Evolutionary conservation across 1,140 invertebrate genomes (phyloP), one percentile per base, ranked within the genome.

Genomic region (Hormaphis cornu): DNA sequence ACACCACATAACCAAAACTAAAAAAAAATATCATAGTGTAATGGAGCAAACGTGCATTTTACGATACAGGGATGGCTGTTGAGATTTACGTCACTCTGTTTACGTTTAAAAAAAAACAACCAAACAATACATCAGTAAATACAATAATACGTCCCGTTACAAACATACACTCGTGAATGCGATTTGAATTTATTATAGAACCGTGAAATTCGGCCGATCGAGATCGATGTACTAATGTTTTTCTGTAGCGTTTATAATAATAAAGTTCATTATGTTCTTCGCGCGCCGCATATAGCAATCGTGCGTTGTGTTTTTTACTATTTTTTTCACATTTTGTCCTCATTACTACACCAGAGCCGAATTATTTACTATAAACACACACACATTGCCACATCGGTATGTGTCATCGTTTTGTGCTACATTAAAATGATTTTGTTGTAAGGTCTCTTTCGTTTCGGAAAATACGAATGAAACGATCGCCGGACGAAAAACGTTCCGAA

Each of bases 151-250:
- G 10, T 58, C 8, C 54, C 54, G 54, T 58, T 58, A 40, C n/a
- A n/a, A n/a, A n/a, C n/a, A n/a, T n/a, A 40, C 3, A 24, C 20
- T 3, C 10, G 14, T 40, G 35, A 40, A 24, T 58, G 22, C 9
- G 33, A 37, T 56, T 63, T 33, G 30, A 63, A 66, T 66, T 66
- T n/a, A 28, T 66, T 66, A 66, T 20, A 44, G 50, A 66, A 66
- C 61, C 61, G 61, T 66, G 42, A 66, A 66, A 66, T 66, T 33
- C 28, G 14, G 30, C 26, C 37, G 28, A 46, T 46, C n/a, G 40
- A 58, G 20, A 40, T 37, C 40, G 33, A 58, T 40, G 33, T 58
- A 58, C 35, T 9, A 30, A 63, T 46, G 58, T 63, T 46, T 12
- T 35, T 50, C 35, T 48, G 40, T 35, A 22, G n/a, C 61, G 30